Conservation (phyloP, 2,888 invertebrate genomes). For the Macrophya alboannulata region DNA sequence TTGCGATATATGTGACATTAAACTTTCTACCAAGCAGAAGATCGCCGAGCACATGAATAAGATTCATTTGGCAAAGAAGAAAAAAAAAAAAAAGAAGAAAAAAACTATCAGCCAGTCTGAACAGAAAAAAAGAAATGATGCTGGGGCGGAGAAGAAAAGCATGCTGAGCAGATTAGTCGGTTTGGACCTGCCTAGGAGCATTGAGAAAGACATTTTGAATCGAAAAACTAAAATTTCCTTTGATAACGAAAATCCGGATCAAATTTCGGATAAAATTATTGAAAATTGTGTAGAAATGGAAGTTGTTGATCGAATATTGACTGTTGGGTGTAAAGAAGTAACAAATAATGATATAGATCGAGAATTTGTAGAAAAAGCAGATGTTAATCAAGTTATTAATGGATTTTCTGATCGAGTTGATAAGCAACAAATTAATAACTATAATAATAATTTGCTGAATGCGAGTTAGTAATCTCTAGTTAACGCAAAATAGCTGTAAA, state of each 20-base stretch:
- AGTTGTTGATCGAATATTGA: background rate
- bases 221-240: conserved; percentile 56
- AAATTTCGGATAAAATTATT: background rate
- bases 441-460: background rate
- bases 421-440: background rate
- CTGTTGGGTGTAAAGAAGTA: background rate
- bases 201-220: conserved; percentile 62
- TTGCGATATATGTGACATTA: conserved; percentile 69
- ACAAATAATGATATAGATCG: background rate
- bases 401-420: background rate
- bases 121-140: conserved; percentile 66
- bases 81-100: conserved; percentile 52
- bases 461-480: background rate
- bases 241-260: background rate
- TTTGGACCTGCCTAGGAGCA: conserved; percentile 61
- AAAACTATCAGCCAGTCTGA: conserved; percentile 41
- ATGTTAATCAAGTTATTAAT: background rate
- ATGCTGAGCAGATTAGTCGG: conserved; percentile 67
- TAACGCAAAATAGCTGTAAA: background rate
- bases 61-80: conserved; percentile 61
- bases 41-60: conserved; percentile 67
- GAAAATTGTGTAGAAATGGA: background rate
- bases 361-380: background rate
- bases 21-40: conserved; percentile 64
- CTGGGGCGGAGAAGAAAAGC: conserved; percentile 67